A percentile compares a stretch with the other conserved stretches of the same genome.
phyloP scores from a whole-genome alignment of 1,140 invertebrate species.

The Heliconius hermathena region DNA sequence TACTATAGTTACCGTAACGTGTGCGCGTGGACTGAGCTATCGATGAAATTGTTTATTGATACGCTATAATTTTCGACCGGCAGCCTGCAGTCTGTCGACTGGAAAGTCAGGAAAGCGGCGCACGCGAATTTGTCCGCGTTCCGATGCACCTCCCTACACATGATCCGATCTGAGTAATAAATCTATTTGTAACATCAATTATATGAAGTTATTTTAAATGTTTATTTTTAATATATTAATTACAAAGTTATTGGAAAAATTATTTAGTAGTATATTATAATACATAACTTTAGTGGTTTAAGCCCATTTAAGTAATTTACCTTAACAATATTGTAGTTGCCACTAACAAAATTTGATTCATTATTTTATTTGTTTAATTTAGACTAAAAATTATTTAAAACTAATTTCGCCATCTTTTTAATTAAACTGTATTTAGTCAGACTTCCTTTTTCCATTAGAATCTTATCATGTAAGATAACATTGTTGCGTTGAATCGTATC shows the following conservation, averaged over 20 bases:
- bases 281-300: background rate
- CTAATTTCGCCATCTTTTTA: background rate
- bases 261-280: background rate
- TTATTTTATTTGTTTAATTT: background rate
- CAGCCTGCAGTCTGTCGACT: slow-evolving; percentile 44
- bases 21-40: slow-evolving; percentile 16
- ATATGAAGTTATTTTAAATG: background rate
- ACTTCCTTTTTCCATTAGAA: slow-evolving; percentile 50
- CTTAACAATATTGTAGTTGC: background rate
- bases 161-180: slow-evolving; percentile 32
- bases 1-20: background rate
- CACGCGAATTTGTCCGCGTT: slow-evolving; percentile 65
- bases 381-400: background rate
- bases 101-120: slow-evolving; percentile 78
- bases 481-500: slow-evolving; percentile 57
- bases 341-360: background rate
- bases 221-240: background rate
- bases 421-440: slow-evolving; percentile 15
- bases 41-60: slow-evolving; percentile 31
- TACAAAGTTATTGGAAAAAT: background rate
- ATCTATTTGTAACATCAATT: slow-evolving; percentile 14
- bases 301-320: background rate
- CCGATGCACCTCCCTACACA: slow-evolving; percentile 49
- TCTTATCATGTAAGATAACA: slow-evolving; percentile 68
- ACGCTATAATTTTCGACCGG: slow-evolving; percentile 48